These are phyloP conservation scores for Zelostemma sp. DNA, from an alignment of 1,140 invertebrate species.

Conservation along the genomic window DNA sequence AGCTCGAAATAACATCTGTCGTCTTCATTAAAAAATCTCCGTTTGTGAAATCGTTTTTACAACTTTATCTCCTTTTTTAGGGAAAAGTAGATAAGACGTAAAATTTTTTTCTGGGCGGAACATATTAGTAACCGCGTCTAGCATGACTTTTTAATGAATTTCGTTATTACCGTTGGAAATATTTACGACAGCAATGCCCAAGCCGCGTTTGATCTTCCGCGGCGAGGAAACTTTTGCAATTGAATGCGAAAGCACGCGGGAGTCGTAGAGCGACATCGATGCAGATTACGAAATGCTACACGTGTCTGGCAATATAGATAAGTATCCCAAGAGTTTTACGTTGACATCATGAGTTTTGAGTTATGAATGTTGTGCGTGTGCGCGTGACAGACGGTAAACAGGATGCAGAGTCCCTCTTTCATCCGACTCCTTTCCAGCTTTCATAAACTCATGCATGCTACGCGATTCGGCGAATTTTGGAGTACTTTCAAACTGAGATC, in stretches of 20 bases:
- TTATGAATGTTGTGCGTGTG: slow-evolving; percentile 30
- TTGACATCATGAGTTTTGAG: slow-evolving; percentile 20
- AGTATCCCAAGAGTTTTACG: slow-evolving; percentile 33
- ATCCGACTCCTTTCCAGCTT: slow-evolving; percentile 21
- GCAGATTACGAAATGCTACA: slow-evolving; percentile 25
- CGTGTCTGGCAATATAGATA: slow-evolving; percentile 24
- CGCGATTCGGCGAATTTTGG: slow-evolving; percentile 15
- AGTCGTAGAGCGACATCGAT: slow-evolving; percentile 20
- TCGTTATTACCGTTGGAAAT: neutral
- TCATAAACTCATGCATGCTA: slow-evolving; percentile 10
- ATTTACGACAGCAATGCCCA: neutral
- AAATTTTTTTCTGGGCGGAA: no score
- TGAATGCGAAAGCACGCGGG: slow-evolving; percentile 14
- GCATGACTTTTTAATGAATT: slow-evolving; percentile 1
- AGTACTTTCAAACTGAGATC: slow-evolving; percentile 6
- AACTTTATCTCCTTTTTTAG: no score
- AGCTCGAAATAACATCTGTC: neutral
- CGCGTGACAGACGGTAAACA: slow-evolving; percentile 26
- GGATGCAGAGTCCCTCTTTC: slow-evolving; percentile 24
- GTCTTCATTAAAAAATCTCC: no score
- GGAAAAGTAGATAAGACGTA: no score
- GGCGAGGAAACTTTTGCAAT: neutral
- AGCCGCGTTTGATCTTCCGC: neutral
- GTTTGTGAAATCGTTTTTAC: no score
- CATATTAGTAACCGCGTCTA: no score